A percentile compares a stretch with the other conserved stretches of the same genome.
Evolutionary conservation across 2,888 invertebrate species (phyloP).

Genomic region (Pyrrhosoma nymphula): DNA sequence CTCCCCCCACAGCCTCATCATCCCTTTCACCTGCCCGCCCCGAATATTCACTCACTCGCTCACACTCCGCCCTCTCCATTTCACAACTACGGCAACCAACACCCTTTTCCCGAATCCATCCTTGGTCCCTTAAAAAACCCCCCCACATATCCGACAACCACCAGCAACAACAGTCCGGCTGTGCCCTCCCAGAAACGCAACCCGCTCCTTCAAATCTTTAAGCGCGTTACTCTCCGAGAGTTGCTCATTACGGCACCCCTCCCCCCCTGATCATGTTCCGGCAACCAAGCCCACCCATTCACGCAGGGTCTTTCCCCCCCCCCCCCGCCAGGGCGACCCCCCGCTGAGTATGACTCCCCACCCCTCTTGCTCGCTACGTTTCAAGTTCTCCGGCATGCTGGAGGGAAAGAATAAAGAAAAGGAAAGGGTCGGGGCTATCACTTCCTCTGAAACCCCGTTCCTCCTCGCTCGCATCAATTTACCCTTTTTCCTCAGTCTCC

Average conservation of each 20-base stretch:
- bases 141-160: neutral
- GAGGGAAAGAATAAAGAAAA: neutral
- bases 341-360: neutral
- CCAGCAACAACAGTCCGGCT: neutral
- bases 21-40: neutral
- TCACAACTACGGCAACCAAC: neutral
- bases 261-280: neutral
- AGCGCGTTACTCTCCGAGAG: neutral
- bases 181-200: neutral
- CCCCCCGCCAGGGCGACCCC: neutral
- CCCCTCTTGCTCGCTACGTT: neutral
- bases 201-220: neutral
- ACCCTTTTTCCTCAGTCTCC: neutral
- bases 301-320: too few relatives aligned
- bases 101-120: neutral
- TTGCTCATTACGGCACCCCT: neutral
- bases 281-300: neutral
- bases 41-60: neutral
- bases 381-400: neutral
- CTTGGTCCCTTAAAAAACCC: too few relatives aligned
- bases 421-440: neutral
- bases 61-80: neutral
- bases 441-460: neutral
- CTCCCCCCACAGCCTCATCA: neutral
- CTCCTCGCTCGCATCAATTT: neutral